Evolutionary conservation across 2,797 vertebrate species (phyloP).

Genomic region (Mionectes olivaceus): DNA sequence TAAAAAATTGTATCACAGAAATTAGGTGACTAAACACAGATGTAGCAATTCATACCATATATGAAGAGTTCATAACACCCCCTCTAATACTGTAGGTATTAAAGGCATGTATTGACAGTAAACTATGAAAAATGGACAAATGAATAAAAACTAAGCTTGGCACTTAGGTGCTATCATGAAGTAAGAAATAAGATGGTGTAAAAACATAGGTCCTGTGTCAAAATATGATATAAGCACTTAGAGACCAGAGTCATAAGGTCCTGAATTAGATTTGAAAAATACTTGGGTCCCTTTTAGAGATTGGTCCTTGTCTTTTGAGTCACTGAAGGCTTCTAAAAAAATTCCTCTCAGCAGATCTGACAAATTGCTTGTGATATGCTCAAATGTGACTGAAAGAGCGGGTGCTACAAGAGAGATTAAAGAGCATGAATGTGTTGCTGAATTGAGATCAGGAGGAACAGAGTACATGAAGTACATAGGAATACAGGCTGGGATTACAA

Average conservation of each 20-base stretch:
- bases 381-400: neutral
- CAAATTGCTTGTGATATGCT: neutral
- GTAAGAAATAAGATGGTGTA: neutral
- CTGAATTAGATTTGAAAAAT: neutral
- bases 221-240: neutral
- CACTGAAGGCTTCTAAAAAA: neutral
- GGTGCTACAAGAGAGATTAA: neutral
- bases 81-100: neutral
- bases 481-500: neutral
- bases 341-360: neutral
- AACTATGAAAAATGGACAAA: neutral
- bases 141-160: neutral
- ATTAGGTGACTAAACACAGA: neutral
- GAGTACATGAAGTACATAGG: neutral
- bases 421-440: neutral
- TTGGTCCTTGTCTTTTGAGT: neutral
- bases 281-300: neutral
- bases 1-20: neutral
- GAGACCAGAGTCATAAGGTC: neutral
- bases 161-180: neutral
- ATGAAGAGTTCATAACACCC: neutral
- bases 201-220: neutral
- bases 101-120: neutral
- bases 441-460: neutral
- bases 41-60: neutral